Percentiles rank a stretch among this genome's conserved stretches.
phyloP scores from a whole-genome alignment of 2,888 invertebrate species.

The Lithophane semibrunnea region DNA sequence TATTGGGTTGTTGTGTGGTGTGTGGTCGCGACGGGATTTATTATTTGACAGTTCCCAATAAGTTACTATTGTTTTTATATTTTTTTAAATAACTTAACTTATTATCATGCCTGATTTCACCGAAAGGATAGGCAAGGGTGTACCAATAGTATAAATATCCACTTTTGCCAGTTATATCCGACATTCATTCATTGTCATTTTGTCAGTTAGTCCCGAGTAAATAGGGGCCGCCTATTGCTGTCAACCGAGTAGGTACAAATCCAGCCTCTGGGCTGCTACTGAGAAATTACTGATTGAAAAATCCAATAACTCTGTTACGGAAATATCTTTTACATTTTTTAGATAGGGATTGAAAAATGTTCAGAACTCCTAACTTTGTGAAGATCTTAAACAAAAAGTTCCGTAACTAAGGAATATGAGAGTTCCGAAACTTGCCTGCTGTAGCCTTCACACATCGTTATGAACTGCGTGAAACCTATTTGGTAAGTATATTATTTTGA shows the following conservation, averaged over 20 bases:
- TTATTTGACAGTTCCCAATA: neutral
- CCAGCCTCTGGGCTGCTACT: neutral
- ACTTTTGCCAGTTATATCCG: neutral
- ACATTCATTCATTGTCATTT: too few species aligned
- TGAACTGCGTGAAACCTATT: neutral
- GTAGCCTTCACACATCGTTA: neutral
- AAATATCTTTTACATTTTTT: neutral
- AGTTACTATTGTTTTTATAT: neutral
- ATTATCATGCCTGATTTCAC: too few species aligned
- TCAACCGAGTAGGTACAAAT: neutral
- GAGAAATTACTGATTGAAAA: neutral
- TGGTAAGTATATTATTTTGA: neutral
- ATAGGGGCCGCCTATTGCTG: too few species aligned
- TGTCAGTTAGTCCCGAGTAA: too few species aligned
- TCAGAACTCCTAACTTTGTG: neutral
- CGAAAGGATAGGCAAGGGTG: neutral
- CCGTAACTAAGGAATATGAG: too few species aligned
- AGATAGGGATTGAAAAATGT: neutral
- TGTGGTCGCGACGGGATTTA: neutral
- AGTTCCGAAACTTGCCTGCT: neutral
- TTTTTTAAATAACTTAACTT: neutral
- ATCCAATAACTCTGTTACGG: neutral
- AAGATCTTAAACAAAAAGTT: neutral
- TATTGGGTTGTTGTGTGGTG: slow-evolving; percentile 19
- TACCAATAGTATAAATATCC: neutral